Evolutionary conservation across 2,888 invertebrate genomes (phyloP).

Genomic region (Drosophila formosana): DNA sequence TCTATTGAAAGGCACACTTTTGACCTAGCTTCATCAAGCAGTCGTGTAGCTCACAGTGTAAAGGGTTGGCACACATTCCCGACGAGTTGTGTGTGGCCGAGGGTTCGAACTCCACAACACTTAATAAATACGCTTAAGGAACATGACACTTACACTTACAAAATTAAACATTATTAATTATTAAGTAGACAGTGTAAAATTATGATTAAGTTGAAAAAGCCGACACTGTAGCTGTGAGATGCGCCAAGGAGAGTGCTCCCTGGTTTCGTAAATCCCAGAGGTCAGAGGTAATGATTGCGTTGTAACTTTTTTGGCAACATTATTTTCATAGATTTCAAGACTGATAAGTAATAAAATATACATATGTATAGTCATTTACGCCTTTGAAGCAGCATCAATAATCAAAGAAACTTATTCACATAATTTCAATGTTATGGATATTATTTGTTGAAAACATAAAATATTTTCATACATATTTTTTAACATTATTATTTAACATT

Average conservation of each 20-base stretch:
- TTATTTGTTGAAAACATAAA: too few relatives aligned
- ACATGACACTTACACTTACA: too few relatives aligned
- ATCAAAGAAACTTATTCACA: too few relatives aligned
- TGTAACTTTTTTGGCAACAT: neutral
- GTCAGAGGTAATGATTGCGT: neutral
- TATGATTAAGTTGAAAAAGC: neutral
- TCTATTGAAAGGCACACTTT: too few relatives aligned
- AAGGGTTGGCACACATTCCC: neutral
- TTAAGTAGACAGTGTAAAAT: neutral
- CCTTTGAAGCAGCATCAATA: too few relatives aligned
- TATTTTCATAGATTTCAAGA: neutral
- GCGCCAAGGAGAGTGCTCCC: too few relatives aligned
- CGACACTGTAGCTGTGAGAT: neutral
- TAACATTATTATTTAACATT: too few relatives aligned
- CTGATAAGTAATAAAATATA: too few relatives aligned
- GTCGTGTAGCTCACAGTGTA: neutral
- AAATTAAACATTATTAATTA: neutral
- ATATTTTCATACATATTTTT: too few relatives aligned
- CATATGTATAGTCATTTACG: too few relatives aligned
- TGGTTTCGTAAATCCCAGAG: too few relatives aligned
- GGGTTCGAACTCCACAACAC: neutral
- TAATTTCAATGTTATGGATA: too few relatives aligned
- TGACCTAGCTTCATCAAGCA: neutral
- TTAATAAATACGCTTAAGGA: neutral
- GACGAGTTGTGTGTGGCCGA: neutral